phyloP scores from a whole-genome alignment of 1,140 invertebrate genomes.

The Kradibia gibbosae region DNA sequence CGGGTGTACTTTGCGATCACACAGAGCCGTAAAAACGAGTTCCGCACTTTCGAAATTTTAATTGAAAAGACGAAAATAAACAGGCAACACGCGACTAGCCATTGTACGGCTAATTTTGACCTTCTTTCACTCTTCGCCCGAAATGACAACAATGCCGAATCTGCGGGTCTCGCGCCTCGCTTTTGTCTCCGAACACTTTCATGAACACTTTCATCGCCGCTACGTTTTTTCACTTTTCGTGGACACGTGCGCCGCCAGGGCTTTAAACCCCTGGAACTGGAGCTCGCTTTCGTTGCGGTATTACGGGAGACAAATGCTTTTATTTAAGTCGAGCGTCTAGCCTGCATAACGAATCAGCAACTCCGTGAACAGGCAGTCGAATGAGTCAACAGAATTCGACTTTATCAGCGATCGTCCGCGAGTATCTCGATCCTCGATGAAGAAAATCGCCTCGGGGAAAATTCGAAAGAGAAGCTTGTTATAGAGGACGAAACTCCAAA shows the following conservation, averaged over 20 bases:
- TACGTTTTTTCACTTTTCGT: neutral
- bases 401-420: neutral
- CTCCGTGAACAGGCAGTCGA: neutral
- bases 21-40: neutral
- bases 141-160: conserved; percentile 22
- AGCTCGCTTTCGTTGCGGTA: no score
- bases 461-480: neutral
- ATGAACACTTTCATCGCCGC: neutral
- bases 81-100: conserved; percentile 4
- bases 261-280: neutral
- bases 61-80: conserved; percentile 30
- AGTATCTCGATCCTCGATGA: neutral
- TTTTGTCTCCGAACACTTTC: neutral
- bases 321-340: neutral
- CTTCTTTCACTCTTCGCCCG: conserved; percentile 13
- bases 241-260: neutral
- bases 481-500: neutral
- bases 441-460: neutral
- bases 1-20: neutral
- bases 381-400: no score
- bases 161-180: neutral
- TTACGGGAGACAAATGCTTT: neutral
- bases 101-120: conserved; percentile 14
- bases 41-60: neutral
- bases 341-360: neutral